Base-by-base conservation (phyloP, 2,888 invertebrate species). In the Muscina levida region DNA sequence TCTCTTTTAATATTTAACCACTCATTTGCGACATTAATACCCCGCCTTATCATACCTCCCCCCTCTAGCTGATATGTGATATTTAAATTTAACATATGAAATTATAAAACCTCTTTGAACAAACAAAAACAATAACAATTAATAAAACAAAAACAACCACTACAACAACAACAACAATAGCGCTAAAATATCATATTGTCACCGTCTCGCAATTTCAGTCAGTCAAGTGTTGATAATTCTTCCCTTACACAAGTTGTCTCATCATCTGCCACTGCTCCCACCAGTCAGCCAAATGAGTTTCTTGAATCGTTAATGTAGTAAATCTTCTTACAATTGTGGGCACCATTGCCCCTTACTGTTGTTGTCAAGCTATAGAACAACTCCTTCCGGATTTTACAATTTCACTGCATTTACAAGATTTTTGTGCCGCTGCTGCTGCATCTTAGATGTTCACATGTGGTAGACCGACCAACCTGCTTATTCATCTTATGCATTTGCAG, bases 41-140 rank as follows among this genome's bases (percentile, higher is more conserved):
- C n/a, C n/a, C n/a, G n/a, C n/a, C n/a, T n/a, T n/a, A n/a, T n/a
- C n/a, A n/a, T n/a, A n/a, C n/a, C n/a, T n/a, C n/a, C n/a, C n/a
- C n/a, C n/a, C n/a, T n/a, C n/a, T n/a, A n/a, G n/a, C n/a, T 72
- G 81, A 81, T 77, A 81, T 77, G 74, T 72, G 77, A 81, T 81
- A 77, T 75, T 67, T 31, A 19, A 31, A 62, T 75, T 77, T 46
- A 66, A 44, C 46, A 53, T 46, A 42, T 19, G 53, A 66, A 59
- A 81, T 79, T 66, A 57, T 17, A 72, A 72, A 57, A 51, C 75
- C 67, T 26, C 62, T 68, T 44, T 70, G 22, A 59, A 59, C 19
- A 39, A 22, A 51, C 51, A 46, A 39, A 51, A 39, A 37, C 48
- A 53, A 46, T 46, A 67, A 73, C 59, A 74, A 77, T 67, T 77